phyloP scores from a whole-genome alignment of 1,140 invertebrate species.

The Augochlora pura region DNA sequence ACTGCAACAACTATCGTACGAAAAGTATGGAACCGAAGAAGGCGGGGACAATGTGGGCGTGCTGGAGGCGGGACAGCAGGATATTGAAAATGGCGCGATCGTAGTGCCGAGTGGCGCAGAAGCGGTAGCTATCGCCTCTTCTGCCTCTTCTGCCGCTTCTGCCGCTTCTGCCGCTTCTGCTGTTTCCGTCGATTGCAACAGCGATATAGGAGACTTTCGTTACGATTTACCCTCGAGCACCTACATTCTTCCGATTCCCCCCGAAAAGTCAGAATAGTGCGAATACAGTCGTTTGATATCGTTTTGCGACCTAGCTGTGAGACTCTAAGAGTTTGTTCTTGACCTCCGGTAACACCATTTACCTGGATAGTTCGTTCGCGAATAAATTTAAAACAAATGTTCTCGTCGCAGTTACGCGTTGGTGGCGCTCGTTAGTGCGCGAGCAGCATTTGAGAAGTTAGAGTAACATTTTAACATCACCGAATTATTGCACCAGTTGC shows the following conservation, averaged over 20 bases:
- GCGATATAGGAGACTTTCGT: slow-evolving; percentile 42
- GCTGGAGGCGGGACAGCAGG: slow-evolving; percentile 77
- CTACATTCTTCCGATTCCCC: slow-evolving; percentile 65
- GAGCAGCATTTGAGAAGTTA: too few species aligned
- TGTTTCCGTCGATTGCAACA: slow-evolving; percentile 39
- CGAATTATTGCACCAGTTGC: background rate
- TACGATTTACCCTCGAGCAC: slow-evolving; percentile 62
- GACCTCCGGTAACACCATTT: background rate
- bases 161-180: too few species aligned
- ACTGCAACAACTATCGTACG: slow-evolving; percentile 60
- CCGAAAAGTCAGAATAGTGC: slow-evolving; percentile 61
- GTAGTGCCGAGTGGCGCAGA: slow-evolving; percentile 62
- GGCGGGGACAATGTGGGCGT: slow-evolving; percentile 76
- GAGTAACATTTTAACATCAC: background rate
- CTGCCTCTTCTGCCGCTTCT: background rate
- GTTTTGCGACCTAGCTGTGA: background rate
- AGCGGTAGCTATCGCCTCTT: slow-evolving; percentile 56
- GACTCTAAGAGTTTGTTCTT: background rate
- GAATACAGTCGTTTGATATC: background rate
- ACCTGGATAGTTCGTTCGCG: background rate
- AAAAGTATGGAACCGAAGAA: slow-evolving; percentile 72
- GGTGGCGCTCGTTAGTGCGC: too few species aligned
- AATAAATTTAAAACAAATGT: too few species aligned
- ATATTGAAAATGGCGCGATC: slow-evolving; percentile 78
- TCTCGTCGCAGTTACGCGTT: too few species aligned